A percentile compares a stretch with the other conserved stretches of the same genome.
Conservation (phyloP, 2,113 vertebrate species). For the Marmota monax region DNA sequence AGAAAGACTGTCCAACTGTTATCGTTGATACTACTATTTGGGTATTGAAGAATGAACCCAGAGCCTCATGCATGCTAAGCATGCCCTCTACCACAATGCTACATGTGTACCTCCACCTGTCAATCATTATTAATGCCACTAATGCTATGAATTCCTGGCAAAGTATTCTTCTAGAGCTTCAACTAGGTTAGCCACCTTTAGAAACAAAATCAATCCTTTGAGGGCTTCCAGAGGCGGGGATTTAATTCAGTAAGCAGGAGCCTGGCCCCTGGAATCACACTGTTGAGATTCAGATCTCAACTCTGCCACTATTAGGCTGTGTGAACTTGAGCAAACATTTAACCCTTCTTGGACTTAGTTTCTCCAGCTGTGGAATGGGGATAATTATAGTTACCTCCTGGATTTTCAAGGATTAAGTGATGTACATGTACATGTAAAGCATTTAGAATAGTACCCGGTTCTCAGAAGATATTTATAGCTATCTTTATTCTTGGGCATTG, state of each 20-base stretch:
- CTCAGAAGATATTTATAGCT: neutral
- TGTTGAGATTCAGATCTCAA: neutral
- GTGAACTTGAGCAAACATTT: neutral
- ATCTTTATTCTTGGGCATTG: neutral
- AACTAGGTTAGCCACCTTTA: neutral
- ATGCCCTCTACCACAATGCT: neutral
- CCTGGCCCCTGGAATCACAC: neutral
- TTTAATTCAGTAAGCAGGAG: neutral
- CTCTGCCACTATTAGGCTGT: neutral
- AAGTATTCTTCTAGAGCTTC: neutral
- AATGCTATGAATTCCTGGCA: neutral
- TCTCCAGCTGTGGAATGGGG: neutral
- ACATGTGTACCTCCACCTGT: neutral
- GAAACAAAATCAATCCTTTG: neutral
- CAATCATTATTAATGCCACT: neutral
- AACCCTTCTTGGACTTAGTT: conserved; percentile 1
- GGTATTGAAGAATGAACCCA: neutral
- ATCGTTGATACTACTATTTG: neutral
- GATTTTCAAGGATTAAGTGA: neutral
- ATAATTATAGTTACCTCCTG: neutral
- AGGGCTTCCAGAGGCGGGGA: neutral
- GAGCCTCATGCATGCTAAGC: neutral
- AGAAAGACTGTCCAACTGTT: neutral
- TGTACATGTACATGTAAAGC: neutral
- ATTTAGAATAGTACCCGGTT: neutral